Base-by-base conservation (phyloP, 2,113 vertebrate species). In the Triplophysa siluroides region DNA sequence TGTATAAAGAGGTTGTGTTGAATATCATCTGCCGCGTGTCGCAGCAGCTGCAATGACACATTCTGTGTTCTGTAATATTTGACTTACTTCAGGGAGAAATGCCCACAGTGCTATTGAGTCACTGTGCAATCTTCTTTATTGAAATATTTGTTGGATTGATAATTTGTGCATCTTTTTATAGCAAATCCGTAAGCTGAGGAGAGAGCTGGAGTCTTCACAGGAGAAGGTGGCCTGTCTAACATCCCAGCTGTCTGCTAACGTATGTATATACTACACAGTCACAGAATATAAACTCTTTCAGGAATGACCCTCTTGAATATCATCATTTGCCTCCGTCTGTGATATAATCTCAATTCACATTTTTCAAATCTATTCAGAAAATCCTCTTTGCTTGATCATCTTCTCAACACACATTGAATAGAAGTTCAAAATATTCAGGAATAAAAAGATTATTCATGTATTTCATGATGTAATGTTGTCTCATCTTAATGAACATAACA, bases 171-270 rank as follows among this genome's bases (percentile, higher is more conserved):
- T 82, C 85, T 73, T 82, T 61, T 75, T 62, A 1, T 81, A 99
- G 97, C 97, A 99, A 96, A 97, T 99, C 86, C 95, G 96, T 68
- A 98, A 98, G 83, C 92, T 99, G 67, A 94, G 96, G 41, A 88
- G 96, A 0, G 97, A 98, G 79, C 90, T 99, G 89, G 97, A 99
- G 75, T 97, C 96, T 0, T 99, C 97, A 0, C 97, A 99, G 87
- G 97, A 98, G 87, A 99, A 98, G 75, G 97, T 99, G 87, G 96
- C 96, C 64, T 94, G 90, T 1, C 88, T 99, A 83, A 99, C 97
- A 0, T 94, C 94, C 4, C 97, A 99, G 90, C 93, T 99, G 6
- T 95, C 96, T 0, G 95, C 95, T 72, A 99, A 98, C 0, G 97
- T 98, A 93, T 88, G 97, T 89, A 76, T 8, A 41, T 12, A 24